Evolutionary conservation across 2,797 vertebrate species (phyloP).

Genomic region (Acrossocheilus wenchowensis): DNA sequence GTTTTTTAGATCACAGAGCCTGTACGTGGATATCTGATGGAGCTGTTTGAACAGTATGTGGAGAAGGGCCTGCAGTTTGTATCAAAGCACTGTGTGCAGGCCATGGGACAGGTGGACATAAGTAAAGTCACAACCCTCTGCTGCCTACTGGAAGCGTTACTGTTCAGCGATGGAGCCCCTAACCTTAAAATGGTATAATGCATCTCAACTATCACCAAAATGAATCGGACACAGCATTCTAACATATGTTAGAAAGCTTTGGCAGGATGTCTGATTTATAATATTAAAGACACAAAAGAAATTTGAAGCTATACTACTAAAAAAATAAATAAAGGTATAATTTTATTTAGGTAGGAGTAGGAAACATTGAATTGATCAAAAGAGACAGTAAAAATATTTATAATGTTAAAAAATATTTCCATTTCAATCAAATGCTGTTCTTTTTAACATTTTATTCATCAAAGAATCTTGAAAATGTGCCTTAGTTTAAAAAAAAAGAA

Average conservation of each 20-base stretch:
- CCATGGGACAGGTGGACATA: conserved; percentile 87
- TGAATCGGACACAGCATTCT: background rate
- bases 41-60: conserved; percentile 82
- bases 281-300: background rate
- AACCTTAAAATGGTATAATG: conserved; percentile 79
- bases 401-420: background rate
- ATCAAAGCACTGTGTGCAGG: conserved; percentile 81
- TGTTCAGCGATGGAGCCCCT: conserved; percentile 77
- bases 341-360: no score
- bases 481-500: no score
- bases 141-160: conserved; percentile 83
- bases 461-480: background rate
- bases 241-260: background rate
- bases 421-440: background rate
- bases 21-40: conserved; percentile 76
- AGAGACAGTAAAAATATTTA: background rate
- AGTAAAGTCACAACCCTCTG: conserved; percentile 90
- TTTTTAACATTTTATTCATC: background rate
- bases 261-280: background rate
- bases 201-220: background rate
- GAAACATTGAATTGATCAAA: background rate
- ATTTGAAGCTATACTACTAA: background rate
- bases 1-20: conserved; percentile 53
- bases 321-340: no score
- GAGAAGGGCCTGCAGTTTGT: conserved; percentile 85